Evolutionary conservation across 1,140 invertebrate genomes (phyloP).

Genomic region (Ceratina calcarata): DNA sequence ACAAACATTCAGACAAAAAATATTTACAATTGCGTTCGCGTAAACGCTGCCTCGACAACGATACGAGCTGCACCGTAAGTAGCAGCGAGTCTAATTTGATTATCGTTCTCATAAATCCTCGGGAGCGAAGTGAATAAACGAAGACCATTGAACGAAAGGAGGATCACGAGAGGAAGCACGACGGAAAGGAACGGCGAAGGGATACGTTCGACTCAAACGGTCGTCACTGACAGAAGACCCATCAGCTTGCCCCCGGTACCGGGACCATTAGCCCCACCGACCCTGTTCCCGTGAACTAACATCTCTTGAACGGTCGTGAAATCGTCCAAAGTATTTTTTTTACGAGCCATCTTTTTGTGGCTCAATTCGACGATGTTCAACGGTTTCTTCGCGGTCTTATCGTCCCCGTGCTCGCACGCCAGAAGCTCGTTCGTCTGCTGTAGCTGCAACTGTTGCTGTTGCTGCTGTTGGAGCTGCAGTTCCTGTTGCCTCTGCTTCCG

Average conservation of each 20-base stretch:
- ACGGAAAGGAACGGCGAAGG: not conserved
- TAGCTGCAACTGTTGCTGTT: constrained; percentile 67
- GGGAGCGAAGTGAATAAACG: not conserved
- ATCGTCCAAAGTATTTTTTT: constrained; percentile 77
- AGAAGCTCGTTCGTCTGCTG: constrained; percentile 67
- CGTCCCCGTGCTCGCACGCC: constrained; percentile 75
- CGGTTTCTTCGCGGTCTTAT: constrained; percentile 75
- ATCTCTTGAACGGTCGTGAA: constrained; percentile 80
- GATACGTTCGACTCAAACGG: constrained; percentile 73
- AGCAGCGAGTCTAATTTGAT: not conserved
- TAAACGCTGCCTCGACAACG: not conserved
- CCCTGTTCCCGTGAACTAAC: constrained; percentile 78
- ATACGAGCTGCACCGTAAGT: not conserved
- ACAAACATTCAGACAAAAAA: constrained; percentile 37
- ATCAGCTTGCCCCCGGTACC: constrained; percentile 79
- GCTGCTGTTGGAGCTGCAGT: constrained; percentile 69
- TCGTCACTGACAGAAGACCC: constrained; percentile 81
- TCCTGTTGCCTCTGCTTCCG: constrained; percentile 83
- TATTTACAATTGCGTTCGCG: constrained; percentile 54
- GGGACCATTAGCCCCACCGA: constrained; percentile 72
- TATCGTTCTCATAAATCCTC: not conserved
- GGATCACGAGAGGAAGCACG: not conserved
- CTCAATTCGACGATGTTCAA: constrained; percentile 72
- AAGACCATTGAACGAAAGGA: not conserved
- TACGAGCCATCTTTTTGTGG: constrained; percentile 75